Conservation (phyloP, 2,113 vertebrate species). For the Dromiciops gliroides region DNA sequence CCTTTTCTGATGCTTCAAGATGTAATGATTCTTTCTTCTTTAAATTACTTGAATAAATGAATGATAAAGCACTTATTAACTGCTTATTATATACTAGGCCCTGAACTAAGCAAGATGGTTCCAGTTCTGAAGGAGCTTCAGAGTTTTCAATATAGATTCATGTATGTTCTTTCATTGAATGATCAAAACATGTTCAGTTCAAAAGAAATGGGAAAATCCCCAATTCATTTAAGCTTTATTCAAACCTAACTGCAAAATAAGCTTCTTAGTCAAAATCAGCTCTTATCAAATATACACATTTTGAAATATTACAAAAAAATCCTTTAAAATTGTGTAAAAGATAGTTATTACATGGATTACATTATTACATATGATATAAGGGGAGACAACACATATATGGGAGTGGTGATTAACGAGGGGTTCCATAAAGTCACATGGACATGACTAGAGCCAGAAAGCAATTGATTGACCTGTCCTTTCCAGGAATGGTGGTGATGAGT, state of each 20-base stretch:
- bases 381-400: too few species aligned
- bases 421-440: too few species aligned
- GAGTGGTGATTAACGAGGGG: too few species aligned
- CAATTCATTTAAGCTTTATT: constrained; percentile 12
- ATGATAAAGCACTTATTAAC: neutral
- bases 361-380: too few species aligned
- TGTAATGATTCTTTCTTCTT: neutral
- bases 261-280: neutral
- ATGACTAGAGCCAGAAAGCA: too few species aligned
- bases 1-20: neutral
- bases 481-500: too few species aligned
- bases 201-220: neutral
- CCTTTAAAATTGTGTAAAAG: constrained; percentile 40
- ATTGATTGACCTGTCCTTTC: too few species aligned
- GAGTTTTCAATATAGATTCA: neutral
- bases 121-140: neutral
- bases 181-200: neutral
- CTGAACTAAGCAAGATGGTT: neutral
- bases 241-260: constrained; percentile 27
- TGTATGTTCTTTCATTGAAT: neutral
- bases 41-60: neutral
- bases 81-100: neutral
- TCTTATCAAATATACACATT: neutral
- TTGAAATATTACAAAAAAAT: constrained; percentile 27
- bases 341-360: too few species aligned